Percentiles rank a stretch among this genome's conserved stretches.
These are phyloP conservation scores for Delichon dasypus DNA, from an alignment of 2,797 vertebrate genomes.

Conservation along the genomic window DNA sequence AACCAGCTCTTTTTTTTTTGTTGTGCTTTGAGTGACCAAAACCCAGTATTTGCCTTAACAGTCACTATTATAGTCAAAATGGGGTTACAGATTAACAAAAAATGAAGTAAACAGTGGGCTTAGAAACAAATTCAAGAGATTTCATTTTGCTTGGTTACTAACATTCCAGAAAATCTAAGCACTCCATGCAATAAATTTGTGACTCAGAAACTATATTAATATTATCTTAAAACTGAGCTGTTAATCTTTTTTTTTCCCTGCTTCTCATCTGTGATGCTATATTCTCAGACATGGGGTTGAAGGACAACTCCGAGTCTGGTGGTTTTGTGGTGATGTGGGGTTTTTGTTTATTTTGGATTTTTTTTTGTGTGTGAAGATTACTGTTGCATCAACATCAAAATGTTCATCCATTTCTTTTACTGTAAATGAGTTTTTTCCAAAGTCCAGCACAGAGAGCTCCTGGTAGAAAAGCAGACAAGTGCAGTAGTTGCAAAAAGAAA, in stretches of 20 bases:
- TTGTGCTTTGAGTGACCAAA: background rate
- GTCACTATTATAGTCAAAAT: background rate
- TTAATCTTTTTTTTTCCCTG: background rate
- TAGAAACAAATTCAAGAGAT: background rate
- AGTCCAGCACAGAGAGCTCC: background rate
- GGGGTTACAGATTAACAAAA: background rate
- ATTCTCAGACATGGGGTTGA: background rate
- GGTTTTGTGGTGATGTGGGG: background rate
- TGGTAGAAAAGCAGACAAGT: background rate
- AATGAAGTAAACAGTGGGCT: background rate
- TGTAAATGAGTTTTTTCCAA: background rate
- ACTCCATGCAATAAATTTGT: background rate
- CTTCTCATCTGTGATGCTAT: background rate
- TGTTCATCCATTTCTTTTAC: background rate
- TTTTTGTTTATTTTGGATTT: too few species aligned
- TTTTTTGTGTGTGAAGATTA: background rate
- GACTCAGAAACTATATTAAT: fast-evolving
- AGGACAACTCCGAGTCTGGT: background rate
- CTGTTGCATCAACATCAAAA: background rate
- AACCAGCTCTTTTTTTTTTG: background rate
- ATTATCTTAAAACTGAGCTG: background rate
- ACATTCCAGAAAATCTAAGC: background rate
- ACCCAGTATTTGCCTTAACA: background rate
- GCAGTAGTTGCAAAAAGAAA: background rate
- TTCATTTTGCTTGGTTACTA: background rate